phyloP scores from a whole-genome alignment of 2,113 vertebrate species.

The Loxodonta africana region DNA sequence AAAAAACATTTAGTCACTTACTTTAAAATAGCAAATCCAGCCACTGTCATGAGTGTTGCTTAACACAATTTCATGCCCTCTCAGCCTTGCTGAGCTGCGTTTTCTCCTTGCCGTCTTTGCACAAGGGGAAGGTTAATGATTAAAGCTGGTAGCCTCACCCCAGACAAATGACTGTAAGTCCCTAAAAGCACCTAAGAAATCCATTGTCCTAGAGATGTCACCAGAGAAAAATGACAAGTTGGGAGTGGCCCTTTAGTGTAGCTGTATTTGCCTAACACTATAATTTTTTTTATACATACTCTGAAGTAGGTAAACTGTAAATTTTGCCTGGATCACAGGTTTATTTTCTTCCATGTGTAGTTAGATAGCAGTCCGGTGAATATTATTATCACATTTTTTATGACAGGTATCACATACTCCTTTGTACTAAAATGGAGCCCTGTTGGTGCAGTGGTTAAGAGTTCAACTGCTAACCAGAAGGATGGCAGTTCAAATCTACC shows the following conservation, averaged over 20 bases:
- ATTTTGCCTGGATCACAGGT: not conserved
- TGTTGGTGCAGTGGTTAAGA: too few relatives aligned
- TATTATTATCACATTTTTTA: not conserved
- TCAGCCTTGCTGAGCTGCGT: slow-evolving; percentile 66
- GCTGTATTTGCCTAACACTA: not conserved
- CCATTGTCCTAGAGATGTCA: not conserved
- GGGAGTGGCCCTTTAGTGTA: not conserved
- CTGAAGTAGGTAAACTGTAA: not conserved
- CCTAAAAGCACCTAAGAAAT: not conserved
- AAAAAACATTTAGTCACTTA: slow-evolving; percentile 81
- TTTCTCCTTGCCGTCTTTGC: slow-evolving; percentile 68
- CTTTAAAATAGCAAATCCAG: slow-evolving; percentile 85
- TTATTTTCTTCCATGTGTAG: not conserved
- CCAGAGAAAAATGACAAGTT: not conserved
- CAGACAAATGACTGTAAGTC: not conserved
- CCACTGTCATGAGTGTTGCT: slow-evolving; percentile 76
- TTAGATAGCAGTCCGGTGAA: not conserved
- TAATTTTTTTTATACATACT: not conserved
- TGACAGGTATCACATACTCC: not conserved
- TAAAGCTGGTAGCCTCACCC: slow-evolving; percentile 41
- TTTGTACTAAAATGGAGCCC: not conserved
- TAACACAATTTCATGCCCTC: slow-evolving; percentile 85
- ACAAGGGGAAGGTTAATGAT: slow-evolving; percentile 52
- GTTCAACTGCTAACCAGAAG: too few relatives aligned
- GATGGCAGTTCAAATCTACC: too few relatives aligned